Percentiles rank a stretch among this genome's conserved stretches.
phyloP scores from a whole-genome alignment of 2,113 vertebrate genomes.

The Halcyon senegalensis region DNA sequence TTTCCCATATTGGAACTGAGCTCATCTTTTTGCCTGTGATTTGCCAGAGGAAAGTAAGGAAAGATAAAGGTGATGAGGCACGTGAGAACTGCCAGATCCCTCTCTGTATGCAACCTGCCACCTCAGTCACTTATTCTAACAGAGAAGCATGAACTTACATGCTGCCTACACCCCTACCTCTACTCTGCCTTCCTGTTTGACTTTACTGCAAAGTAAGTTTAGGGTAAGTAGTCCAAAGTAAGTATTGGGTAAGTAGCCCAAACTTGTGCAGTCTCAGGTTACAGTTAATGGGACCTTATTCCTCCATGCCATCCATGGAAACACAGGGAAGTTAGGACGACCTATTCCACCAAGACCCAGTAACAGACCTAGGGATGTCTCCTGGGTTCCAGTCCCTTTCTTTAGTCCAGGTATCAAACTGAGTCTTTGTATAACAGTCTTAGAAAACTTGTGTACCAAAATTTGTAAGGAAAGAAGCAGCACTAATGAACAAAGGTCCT shows the following conservation, averaged over 20 bases:
- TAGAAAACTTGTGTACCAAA: not conserved
- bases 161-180: not conserved
- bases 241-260: not conserved
- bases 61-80: fast-evolving
- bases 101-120: not conserved
- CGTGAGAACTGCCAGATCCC: not conserved
- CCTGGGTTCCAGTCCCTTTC: not conserved
- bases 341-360: not conserved
- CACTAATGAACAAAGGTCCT: fast-evolving
- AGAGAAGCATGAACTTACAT: not conserved
- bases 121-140: not conserved
- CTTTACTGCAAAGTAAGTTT: not conserved
- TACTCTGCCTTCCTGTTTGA: not conserved
- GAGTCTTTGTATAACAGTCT: not conserved
- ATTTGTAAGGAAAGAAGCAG: not conserved
- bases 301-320: not conserved
- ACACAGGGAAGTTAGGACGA: not conserved
- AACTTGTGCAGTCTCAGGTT: not conserved
- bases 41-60: not conserved
- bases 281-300: not conserved
- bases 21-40: not conserved
- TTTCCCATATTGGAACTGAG: not conserved
- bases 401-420: not conserved
- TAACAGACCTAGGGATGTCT: not conserved
- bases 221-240: not conserved